These are phyloP conservation scores for Alethe diademata DNA, from an alignment of 2,113 vertebrate genomes.

Conservation along the genomic window DNA sequence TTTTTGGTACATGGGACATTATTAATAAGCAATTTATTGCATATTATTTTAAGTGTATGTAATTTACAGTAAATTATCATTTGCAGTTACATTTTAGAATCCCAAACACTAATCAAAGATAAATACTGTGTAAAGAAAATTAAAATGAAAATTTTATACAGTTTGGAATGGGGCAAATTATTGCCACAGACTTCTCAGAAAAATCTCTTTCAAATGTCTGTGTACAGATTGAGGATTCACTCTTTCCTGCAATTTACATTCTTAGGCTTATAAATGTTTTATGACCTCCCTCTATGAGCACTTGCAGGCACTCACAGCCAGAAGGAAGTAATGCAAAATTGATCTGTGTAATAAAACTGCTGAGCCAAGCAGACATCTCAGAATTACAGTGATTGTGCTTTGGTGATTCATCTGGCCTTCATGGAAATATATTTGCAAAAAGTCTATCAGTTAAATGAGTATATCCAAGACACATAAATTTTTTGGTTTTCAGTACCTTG, in stretches of 20 bases:
- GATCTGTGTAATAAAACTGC: constrained; percentile 90
- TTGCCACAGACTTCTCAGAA: constrained; percentile 69
- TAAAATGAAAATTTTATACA: constrained; percentile 68
- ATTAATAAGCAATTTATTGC: not conserved
- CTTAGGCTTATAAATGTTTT: constrained; percentile 88
- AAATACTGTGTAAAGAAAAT: constrained; percentile 48
- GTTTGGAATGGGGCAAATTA: constrained; percentile 64
- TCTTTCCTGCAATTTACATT: constrained; percentile 81
- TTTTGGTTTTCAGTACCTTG: not conserved
- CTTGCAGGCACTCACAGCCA: constrained; percentile 83
- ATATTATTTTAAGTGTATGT: not conserved
- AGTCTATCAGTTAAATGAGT: not conserved
- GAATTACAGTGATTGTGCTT: constrained; percentile 80
- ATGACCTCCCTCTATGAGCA: constrained; percentile 81
- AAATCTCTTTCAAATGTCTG: constrained; percentile 71
- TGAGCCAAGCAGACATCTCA: constrained; percentile 81
- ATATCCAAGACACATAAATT: not conserved
- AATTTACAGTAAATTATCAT: not conserved
- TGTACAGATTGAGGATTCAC: constrained; percentile 79
- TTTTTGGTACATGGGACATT: not conserved
- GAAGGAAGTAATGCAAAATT: constrained; percentile 91
- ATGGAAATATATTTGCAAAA: constrained; percentile 51
- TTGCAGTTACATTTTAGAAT: not conserved
- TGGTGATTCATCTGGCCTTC: constrained; percentile 62
- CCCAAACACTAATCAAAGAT: not conserved